Evolutionary conservation across 2,888 invertebrate species (phyloP), one percentile per base, ranked within the genome.

Genomic region (Andrena flavipes): DNA sequence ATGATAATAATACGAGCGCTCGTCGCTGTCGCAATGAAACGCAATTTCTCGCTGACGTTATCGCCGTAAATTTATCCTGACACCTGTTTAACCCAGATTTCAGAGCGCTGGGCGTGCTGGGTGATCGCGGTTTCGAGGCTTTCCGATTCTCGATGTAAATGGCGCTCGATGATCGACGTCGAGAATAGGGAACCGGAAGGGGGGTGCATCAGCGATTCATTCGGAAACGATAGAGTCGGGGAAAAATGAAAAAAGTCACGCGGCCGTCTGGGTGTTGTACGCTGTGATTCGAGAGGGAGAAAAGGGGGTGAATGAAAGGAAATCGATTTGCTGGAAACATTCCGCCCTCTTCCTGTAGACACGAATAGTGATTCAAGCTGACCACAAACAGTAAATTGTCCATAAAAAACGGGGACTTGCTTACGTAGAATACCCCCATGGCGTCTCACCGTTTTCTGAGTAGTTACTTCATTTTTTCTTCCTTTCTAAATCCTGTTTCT

Each of bases 41-140:
- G 88, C 88, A 89, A 91, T 91, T 91, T 91, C 90, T 91, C 89
- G 87, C 73, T 77, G 85, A 89, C 89, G 88, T 91, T 90, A 90
- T 89, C 85, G 84, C 72, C 88, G 85, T 89, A 90, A 91, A 91
- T 91, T 91, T 86, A 84, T 85, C 84, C 77, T 76, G 91, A 91
- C 87, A 84, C 82, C 88, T 90, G 88, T 88, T 88, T 90, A 90
- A 90, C 88, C 90, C 76, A 89, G 87, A 89, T 91, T 90, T 78
- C 68, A 69, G 72, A 82, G 78, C 72, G 49, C 35, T 30, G 48
- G 49, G 60, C 42, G 60, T 63, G 54, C 35, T 48, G 70, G 70
- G 49, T 67, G 77, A 71, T 84, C 42, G 42, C 2, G 5, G 42
- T 23, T 8, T 30, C 30, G 48, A 30, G 30, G 30, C 60, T 30